Conservation (phyloP, 2,888 invertebrate genomes). For the Leptopilina myrica region DNA sequence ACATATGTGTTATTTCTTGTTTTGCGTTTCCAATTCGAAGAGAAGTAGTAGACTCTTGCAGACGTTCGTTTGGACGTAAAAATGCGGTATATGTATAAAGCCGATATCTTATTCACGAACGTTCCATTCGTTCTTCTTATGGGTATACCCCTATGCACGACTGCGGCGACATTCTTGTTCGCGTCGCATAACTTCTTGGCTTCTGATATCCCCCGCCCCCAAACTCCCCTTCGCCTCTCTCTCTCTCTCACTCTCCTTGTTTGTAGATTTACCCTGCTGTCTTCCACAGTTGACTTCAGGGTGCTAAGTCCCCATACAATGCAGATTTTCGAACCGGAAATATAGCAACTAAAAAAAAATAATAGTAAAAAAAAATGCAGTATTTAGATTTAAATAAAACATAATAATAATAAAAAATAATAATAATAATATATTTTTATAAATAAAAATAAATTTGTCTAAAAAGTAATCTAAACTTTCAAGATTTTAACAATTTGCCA, state of each 20-base stretch:
- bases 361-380: not conserved
- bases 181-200: constrained; percentile 70
- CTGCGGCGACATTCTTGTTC: constrained; percentile 71
- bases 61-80: constrained; percentile 53
- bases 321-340: constrained; percentile 31
- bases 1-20: not conserved
- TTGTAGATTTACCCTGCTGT: constrained; percentile 22
- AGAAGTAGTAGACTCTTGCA: constrained; percentile 27
- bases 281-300: not conserved
- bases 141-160: constrained; percentile 62
- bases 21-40: not conserved
- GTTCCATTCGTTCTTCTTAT: constrained; percentile 74
- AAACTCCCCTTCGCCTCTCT: not conserved
- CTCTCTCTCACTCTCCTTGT: not conserved
- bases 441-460: too few species aligned
- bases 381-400: too few species aligned
- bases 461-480: too few species aligned
- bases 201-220: constrained; percentile 57
- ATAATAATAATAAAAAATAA: too few species aligned
- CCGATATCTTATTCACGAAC: constrained; percentile 75
- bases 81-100: constrained; percentile 63
- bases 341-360: not conserved
- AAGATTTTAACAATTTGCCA: too few species aligned
- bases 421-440: too few species aligned
- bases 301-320: constrained; percentile 22